Evolutionary conservation across 2,888 invertebrate genomes (phyloP).

Genomic region (Drosophila maculinotata): DNA sequence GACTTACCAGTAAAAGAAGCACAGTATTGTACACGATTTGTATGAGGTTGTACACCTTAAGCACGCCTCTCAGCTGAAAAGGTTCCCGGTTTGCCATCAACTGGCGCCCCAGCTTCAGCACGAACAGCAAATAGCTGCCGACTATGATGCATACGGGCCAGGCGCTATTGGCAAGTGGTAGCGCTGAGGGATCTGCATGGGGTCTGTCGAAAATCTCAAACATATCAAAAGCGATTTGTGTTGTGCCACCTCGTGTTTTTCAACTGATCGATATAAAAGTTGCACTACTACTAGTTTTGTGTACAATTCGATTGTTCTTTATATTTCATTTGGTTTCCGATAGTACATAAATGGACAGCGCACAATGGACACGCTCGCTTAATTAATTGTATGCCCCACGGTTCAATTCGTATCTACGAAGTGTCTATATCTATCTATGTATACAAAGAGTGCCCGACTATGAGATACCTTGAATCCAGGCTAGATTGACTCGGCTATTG

Average conservation of each 20-base stretch:
- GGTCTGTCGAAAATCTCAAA: constrained; percentile 25
- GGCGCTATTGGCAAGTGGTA: constrained; percentile 38
- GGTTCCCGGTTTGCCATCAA: constrained; percentile 44
- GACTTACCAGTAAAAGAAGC: constrained; percentile 40
- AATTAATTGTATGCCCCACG: too few species aligned
- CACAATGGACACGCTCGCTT: too few species aligned
- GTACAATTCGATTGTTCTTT: neutral
- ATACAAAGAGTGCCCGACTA: too few species aligned
- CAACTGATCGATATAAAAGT: neutral
- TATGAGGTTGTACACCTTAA: constrained; percentile 44
- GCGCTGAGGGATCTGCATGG: constrained; percentile 33
- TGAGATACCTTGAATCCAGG: too few species aligned
- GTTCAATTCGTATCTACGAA: too few species aligned
- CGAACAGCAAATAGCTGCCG: constrained; percentile 40
- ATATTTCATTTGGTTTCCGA: neutral
- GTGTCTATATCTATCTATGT: too few species aligned
- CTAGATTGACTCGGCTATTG: too few species aligned
- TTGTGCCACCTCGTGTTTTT: neutral
- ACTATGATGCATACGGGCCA: constrained; percentile 40
- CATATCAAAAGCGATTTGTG: constrained; percentile 20
- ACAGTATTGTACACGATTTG: constrained; percentile 44
- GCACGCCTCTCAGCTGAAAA: constrained; percentile 33
- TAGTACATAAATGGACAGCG: too few species aligned
- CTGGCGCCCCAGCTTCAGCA: constrained; percentile 47
- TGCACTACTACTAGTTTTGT: constrained; percentile 12